These are phyloP conservation scores for Cirrhinus mrigala DNA, from an alignment of 2,797 vertebrate genomes.

Conservation along the genomic window DNA sequence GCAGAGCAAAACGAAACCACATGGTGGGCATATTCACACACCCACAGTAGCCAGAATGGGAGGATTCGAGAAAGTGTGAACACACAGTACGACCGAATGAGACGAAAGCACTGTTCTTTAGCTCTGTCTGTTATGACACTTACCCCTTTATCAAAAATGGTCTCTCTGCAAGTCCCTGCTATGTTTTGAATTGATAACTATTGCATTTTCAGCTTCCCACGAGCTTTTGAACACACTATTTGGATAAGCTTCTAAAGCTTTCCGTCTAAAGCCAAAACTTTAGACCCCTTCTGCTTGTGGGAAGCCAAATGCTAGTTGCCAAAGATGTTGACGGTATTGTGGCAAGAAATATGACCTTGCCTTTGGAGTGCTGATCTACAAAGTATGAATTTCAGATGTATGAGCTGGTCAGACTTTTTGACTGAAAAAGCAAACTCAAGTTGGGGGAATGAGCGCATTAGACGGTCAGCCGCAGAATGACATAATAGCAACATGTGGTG, in stretches of 20 bases:
- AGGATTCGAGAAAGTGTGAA: slow-evolving; percentile 33
- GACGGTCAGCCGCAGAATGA: slow-evolving; percentile 75
- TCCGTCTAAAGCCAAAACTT: slow-evolving; percentile 64
- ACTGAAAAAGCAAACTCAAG: slow-evolving; percentile 59
- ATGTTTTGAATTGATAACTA: slow-evolving; percentile 41
- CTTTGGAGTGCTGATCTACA: slow-evolving; percentile 73
- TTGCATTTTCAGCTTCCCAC: slow-evolving; percentile 56
- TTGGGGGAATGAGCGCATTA: slow-evolving; percentile 73
- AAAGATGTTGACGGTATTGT: slow-evolving; percentile 78
- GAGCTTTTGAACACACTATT: slow-evolving; percentile 32
- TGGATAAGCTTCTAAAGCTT: slow-evolving; percentile 61
- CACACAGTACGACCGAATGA: not conserved
- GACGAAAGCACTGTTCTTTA: not conserved
- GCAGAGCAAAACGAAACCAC: slow-evolving; percentile 63
- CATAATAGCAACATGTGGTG: slow-evolving; percentile 80
- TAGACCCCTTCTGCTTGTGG: slow-evolving; percentile 70
- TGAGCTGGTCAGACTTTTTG: slow-evolving; percentile 71
- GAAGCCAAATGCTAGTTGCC: slow-evolving; percentile 69
- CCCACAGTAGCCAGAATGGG: slow-evolving; percentile 45
- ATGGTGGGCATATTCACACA: slow-evolving; percentile 53
- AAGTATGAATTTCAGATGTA: slow-evolving; percentile 71
- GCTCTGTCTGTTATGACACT: not conserved
- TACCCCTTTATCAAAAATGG: not conserved
- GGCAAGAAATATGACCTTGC: slow-evolving; percentile 72
- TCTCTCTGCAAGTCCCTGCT: not conserved